Percentiles rank a stretch among this genome's conserved stretches.
phyloP scores from a whole-genome alignment of 1,140 invertebrate genomes.

The Pogonomyrmex barbatus region DNA sequence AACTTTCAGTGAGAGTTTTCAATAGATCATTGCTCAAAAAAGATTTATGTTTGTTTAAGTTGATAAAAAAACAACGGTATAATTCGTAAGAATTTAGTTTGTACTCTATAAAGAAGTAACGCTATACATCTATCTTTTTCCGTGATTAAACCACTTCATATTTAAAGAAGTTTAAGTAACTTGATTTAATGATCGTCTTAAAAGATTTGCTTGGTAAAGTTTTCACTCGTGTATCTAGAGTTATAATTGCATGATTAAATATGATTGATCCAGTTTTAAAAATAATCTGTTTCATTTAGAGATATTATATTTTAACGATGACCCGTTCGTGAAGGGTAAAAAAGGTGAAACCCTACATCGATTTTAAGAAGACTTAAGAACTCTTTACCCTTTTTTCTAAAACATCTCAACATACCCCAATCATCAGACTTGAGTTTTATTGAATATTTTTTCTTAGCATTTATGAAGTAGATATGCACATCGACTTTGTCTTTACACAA shows the following conservation, averaged over 20 bases:
- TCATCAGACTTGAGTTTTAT: conserved; percentile 64
- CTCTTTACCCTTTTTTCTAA: conserved; percentile 27
- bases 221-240: background rate
- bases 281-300: conserved; percentile 4
- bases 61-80: background rate
- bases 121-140: background rate
- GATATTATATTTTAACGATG: conserved; percentile 27
- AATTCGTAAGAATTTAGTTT: conserved; percentile 4
- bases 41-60: background rate
- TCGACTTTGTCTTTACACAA: background rate
- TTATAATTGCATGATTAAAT: conserved; percentile 1
- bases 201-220: conserved; percentile 1
- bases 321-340: background rate
- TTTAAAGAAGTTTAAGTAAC: conserved; percentile 7
- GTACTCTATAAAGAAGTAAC: background rate
- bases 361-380: background rate
- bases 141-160: background rate
- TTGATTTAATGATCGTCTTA: conserved; percentile 17
- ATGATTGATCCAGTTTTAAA: conserved; percentile 8
- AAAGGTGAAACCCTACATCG: background rate
- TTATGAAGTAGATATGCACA: conserved; percentile 12
- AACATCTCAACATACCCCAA: conserved; percentile 59
- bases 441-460: conserved; percentile 24
- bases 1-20: background rate
- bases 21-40: background rate